Base-by-base conservation (phyloP, 2,113 vertebrate species). In the Pyrgilauda ruficollis region DNA sequence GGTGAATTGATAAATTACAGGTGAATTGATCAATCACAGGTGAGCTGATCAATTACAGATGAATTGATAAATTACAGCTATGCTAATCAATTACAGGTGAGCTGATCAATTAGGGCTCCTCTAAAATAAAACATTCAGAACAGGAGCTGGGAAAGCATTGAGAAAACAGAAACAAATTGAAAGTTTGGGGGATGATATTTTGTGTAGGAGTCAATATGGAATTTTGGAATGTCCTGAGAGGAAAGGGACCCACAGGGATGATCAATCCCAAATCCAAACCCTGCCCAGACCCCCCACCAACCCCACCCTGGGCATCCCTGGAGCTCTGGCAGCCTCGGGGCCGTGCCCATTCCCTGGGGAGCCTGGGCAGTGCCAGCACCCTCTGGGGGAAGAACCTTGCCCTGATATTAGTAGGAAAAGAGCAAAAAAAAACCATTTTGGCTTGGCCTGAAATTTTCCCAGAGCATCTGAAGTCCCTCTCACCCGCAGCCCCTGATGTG, bases 401-500 rank as follows among this genome's bases (percentile, higher is more conserved):
- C 43, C 58, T 27, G 43, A 2, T 6, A 33, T 87, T 6, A 47
- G 12, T 8, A 15, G 41, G 46, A 64, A 56, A 72, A 85, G 15
- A 68, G 28, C 22, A 33, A 49, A 89, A 43, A 33, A 30, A 2
- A 1, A 52, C 2, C 4, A 2, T 56, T 87, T 76, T 64, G 30
- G 14, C 19, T 62, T n/a, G 26, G 6, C 0, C 3, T 24, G 53
- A 41, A 4, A 0, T 12, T 6, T 6, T 30, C 22, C 39, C 28
- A 2, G 35, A 37, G 22, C 17, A 0, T 44, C 61, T 56, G 6
- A 20, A 41, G 21, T 18, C 35, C 33, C 9, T 1, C 35, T 27
- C 43, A 0, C 0, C 8, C 11, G 0, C 6, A 37, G 15, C 46
- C 10, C 2, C 0, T 10, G 56, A 2, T 15, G 43, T 26, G 62